Base-by-base conservation (phyloP, 2,113 vertebrate genomes). In the Hippocampus mohnikei region DNA sequence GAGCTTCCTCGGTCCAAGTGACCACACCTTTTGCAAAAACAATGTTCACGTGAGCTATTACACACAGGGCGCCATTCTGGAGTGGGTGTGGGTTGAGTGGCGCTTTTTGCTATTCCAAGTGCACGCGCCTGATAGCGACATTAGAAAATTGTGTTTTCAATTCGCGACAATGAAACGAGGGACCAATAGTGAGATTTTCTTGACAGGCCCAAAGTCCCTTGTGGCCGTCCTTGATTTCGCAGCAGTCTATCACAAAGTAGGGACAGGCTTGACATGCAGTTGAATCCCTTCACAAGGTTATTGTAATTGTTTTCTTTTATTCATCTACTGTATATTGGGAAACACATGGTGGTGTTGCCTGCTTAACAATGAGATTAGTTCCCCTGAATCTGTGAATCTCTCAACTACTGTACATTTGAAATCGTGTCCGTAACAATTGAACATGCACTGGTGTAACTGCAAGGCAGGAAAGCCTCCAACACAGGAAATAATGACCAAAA, bases 261-360 rank as follows among this genome's bases (percentile, higher is more conserved):
- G 40, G 37, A 55, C 60, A 72, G 53, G 63, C 50, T 37, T 62
- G 56, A 50, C 48, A 63, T 23, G 3, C 48, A 67, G 61, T 37
- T 74, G 71, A 81, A 79, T 56, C 42, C 56, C 61, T 41, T 70
- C 4, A 6, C 3, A 18, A 46, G 2, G 33, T 52, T 12, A 3
- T 52, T 18, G 13, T 70, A 50, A 16, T 16, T 12, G 58, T 46
- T 68, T 75, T 58, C 50, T 63, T 37, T 66, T 74, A 72, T 70
- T 33, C 18, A 77, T 21, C 21, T 53, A n/a, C 80, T 86, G 78
- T 80, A 75, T 61, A 77, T 70, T 77, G 42, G 71, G 40, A 75
- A 61, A 77, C 33, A 25, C 58, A 55, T 56, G 66, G 65, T 70
- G 60, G 70, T 67, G 40, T 52, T 42, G 48, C 37, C 52, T 29